Base-by-base conservation (phyloP, 1,140 invertebrate genomes). In the Pemphigus obesinymphae region DNA sequence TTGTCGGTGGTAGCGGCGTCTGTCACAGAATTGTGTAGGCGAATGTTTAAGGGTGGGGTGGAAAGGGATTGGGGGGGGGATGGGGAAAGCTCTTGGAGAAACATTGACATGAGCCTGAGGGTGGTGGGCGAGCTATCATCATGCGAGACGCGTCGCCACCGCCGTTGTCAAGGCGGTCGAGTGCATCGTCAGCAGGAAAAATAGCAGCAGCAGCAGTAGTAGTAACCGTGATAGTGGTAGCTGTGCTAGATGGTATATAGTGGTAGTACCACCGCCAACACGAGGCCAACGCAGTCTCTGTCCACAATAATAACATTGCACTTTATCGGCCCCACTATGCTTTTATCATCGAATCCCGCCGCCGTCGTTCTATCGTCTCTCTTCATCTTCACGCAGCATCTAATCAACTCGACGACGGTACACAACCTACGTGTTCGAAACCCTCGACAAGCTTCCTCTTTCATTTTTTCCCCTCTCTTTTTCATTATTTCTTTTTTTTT, bases 161-260 rank as follows among this genome's bases (percentile, higher is more conserved):
- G 73, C 40, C 55, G 55, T 80, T 80, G 76, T 80, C 76, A 63
- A 45, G 53, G 63, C 53, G 55, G 50, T 40, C 55, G 55, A 37
- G 76, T 80, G 76, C 76, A 63, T 63, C 76, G 76, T 80, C 76
- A 80, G 76, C 76, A 40, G 26, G 29, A 78, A 55, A 40, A 55
- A 20, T 53, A 58, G 48, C 75, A 40, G 50, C 50, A 53, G 26
- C 26, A 29, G 58, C 80, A 70, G 2, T 11, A 15, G 10, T 13
- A 2, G 34, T 48, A 15, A n/a, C 20, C 15, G 48, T 50, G 48
- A 1, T 29, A 43, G 37, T 3, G 34, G 63, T 15, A 45, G 63
- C 4, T 0, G 13, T 37, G n/a, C 10, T 66, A 6, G n/a, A 20
- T 20, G 31, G 13, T 15, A 34, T n/a, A 7, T 70, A 45, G 37